Base-by-base conservation (phyloP, 2,888 invertebrate species). In the Muscina levida region DNA sequence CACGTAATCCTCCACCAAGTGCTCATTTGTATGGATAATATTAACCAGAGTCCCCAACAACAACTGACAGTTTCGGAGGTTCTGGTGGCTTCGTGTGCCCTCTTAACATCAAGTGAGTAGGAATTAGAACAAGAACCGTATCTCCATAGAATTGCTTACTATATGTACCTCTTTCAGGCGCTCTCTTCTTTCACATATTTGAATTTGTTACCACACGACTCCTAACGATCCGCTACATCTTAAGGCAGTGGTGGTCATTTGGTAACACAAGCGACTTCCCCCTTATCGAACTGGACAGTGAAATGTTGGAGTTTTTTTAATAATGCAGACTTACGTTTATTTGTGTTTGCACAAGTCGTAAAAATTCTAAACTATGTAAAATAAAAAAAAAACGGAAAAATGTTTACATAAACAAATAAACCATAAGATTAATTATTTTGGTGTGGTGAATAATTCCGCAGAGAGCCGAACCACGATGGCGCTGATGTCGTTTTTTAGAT, bases 231-330 rank as follows among this genome's bases (percentile, higher is more conserved):
- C 87, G 87, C 19, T 89, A 86, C 42, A 87, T 89, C 37, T 51
- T 90, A 39, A 84, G 86, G 1, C 89, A 90, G 77, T 90, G 90
- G 90, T 90, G 90, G 90, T 84, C 87, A 83, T 90, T 89, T 72
- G 90, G 90, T 65, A 89, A 86, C 72, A 85, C 87, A 15, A 86
- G 86, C n/a, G 85, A 89, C 77, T 86, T 85, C 73, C 78, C 85
- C 1, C 57, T 86, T 2, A 83, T 87, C 13, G 87, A 88, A 67
- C 68, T 85, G 19, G 87, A 88, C 13, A 88, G 85, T 72, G 89
- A 89, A 24, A 62, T 86, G 31, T 85, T 87, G 31, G 87, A 89
- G 46, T 80, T 88, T n/a, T 87, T 88, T 68, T 37, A 59, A 11
- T 19, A 15, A 8, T 46, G n/a, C 46, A 42, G n/a, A 42, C 2